phyloP scores from a whole-genome alignment of 2,797 vertebrate genomes.

The Microctenopoma stevenorrisi region DNA sequence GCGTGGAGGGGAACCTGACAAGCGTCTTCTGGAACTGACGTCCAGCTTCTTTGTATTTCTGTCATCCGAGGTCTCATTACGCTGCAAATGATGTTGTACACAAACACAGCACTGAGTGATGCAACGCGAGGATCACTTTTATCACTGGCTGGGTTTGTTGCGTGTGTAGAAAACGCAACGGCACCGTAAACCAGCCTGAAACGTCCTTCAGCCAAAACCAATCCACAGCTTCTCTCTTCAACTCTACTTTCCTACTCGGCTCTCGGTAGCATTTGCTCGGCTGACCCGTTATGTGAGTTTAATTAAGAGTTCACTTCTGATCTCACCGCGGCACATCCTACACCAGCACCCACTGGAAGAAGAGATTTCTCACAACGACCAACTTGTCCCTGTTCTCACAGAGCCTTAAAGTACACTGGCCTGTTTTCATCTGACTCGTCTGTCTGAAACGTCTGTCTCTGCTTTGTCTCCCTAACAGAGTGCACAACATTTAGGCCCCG shows the following conservation, averaged over 20 bases:
- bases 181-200: not conserved
- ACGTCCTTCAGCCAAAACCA: not conserved
- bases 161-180: not conserved
- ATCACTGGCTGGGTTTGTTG: constrained; percentile 24
- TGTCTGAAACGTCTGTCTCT: constrained; percentile 1
- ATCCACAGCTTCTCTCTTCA: constrained; percentile 5
- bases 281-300: constrained; percentile 12
- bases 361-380: constrained; percentile 14
- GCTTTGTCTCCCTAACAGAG: constrained; percentile 7
- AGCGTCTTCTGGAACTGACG: constrained; percentile 4
- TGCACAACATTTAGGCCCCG: not conserved
- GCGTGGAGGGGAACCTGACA: constrained; percentile 17
- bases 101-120: constrained; percentile 26
- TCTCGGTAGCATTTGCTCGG: constrained; percentile 1
- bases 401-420: not conserved
- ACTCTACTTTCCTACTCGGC: constrained; percentile 19
- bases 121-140: constrained; percentile 33
- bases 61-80: not conserved
- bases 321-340: constrained; percentile 12
- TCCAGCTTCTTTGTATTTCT: not conserved
- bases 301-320: constrained; percentile 23
- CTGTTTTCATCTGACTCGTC: not conserved
- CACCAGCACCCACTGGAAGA: constrained; percentile 1
- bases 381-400: constrained; percentile 27
- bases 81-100: constrained; percentile 22